These are phyloP conservation scores for Tolmerus cingulatus DNA, from an alignment of 2,888 invertebrate genomes.

Conservation along the genomic window DNA sequence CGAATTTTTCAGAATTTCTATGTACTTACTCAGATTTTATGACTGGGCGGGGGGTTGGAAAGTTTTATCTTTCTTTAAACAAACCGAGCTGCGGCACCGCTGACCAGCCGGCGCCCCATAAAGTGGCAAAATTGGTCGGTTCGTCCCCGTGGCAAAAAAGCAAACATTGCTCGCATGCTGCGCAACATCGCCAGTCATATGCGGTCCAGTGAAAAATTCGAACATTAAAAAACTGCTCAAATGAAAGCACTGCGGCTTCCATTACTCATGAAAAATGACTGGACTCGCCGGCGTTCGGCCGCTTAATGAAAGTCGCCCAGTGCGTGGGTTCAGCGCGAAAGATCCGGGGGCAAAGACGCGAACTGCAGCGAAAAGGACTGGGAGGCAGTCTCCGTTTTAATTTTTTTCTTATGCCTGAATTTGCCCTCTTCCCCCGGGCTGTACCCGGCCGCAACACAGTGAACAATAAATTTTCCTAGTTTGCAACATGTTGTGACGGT, in stretches of 20 bases:
- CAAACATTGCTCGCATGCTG: not conserved
- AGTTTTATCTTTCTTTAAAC: not conserved
- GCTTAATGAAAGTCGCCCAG: not conserved
- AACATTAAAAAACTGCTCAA: not conserved
- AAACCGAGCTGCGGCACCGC: not conserved
- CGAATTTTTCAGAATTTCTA: not conserved
- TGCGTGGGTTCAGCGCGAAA: not conserved
- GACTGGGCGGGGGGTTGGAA: not conserved
- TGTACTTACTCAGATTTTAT: not conserved
- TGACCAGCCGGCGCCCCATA: not conserved
- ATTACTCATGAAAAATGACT: conserved; percentile 11
- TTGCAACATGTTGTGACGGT: not conserved
- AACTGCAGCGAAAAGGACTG: not conserved
- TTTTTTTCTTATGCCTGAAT: not conserved
- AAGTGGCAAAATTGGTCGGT: not conserved
- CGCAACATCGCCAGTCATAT: not conserved
- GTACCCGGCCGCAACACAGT: not conserved
- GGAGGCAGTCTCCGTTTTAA: not conserved
- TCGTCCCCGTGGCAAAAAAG: not conserved
- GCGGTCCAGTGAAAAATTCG: not conserved
- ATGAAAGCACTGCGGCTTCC: not conserved
- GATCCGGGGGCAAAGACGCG: not conserved
- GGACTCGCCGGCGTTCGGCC: not conserved
- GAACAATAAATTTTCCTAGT: conserved; percentile 14
- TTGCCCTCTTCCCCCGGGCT: not conserved